Conservation (phyloP, 2,113 vertebrate genomes). For the Forbesichthys agassizii region DNA sequence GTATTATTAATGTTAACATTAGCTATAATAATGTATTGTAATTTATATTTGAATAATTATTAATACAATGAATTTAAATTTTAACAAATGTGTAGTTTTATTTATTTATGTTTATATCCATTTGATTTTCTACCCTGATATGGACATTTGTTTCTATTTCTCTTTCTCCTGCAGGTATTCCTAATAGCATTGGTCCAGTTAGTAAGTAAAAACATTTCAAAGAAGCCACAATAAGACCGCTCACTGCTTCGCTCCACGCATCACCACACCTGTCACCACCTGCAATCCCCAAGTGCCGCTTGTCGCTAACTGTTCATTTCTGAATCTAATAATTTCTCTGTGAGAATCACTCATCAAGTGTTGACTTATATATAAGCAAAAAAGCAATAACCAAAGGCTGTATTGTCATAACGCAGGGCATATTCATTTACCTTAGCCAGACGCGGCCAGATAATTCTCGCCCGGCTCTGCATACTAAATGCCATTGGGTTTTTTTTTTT, state of each 20-base stretch:
- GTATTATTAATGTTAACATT: too few species aligned
- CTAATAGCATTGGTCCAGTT: slow-evolving; percentile 95
- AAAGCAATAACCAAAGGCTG: slow-evolving; percentile 24
- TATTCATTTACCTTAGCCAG: slow-evolving; percentile 60
- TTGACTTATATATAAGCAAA: slow-evolving; percentile 14
- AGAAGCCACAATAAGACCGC: slow-evolving; percentile 53
- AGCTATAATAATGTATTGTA: too few species aligned
- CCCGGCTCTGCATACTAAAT: slow-evolving; percentile 55
- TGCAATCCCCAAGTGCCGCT: slow-evolving; percentile 68
- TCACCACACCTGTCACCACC: slow-evolving; percentile 31
- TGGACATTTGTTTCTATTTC: slow-evolving; percentile 48
- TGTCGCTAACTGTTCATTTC: slow-evolving; percentile 85
- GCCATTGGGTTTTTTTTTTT: slow-evolving; percentile 40
- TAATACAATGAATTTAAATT: not conserved
- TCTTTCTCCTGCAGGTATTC: slow-evolving; percentile 86
- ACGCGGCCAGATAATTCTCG: slow-evolving; percentile 48
- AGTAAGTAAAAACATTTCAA: slow-evolving; percentile 88
- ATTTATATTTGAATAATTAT: not conserved
- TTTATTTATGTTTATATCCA: slow-evolving; percentile 15
- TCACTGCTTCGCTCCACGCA: slow-evolving; percentile 81
- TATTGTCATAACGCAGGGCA: slow-evolving; percentile 38
- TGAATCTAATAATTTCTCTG: slow-evolving; percentile 54
- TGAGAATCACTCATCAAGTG: slow-evolving; percentile 27
- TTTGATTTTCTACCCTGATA: slow-evolving; percentile 16
- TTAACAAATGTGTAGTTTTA: not conserved